A percentile compares a stretch with the other conserved stretches of the same genome.
phyloP scores from a whole-genome alignment of 1,140 invertebrate genomes.

The Trinorchestia longiramus region DNA sequence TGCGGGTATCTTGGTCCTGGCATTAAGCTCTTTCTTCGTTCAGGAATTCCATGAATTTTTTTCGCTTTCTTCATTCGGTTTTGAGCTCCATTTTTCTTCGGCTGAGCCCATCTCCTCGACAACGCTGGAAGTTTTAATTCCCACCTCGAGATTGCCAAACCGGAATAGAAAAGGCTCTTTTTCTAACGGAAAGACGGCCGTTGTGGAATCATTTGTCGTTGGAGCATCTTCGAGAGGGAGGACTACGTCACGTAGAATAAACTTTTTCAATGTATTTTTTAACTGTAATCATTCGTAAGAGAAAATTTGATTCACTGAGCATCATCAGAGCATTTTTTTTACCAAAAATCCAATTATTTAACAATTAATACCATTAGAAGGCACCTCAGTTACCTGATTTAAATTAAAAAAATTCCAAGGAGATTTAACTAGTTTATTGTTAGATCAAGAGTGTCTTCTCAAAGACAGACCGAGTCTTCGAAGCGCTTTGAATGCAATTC shows the following conservation, averaged over 20 bases:
- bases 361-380: not conserved
- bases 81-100: not conserved
- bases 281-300: not conserved
- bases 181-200: not conserved
- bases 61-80: not conserved
- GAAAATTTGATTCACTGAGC: not conserved
- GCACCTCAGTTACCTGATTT: not conserved
- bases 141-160: conserved; percentile 5
- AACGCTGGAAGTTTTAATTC: not conserved
- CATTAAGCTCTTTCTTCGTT: not conserved
- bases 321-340: not conserved
- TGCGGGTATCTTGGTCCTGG: not conserved
- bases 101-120: not conserved
- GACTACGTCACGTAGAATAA: not conserved
- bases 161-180: conserved; percentile 7
- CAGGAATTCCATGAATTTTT: not conserved
- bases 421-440: not conserved
- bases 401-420: not conserved
- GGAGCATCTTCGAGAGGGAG: not conserved
- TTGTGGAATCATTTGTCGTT: not conserved
- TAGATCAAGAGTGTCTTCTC: not conserved
- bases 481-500: not conserved
- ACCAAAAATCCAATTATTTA: not conserved
- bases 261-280: not conserved
- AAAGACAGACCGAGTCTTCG: not conserved